Evolutionary conservation across 2,888 invertebrate species (phyloP).

Genomic region (Trissolcus brochymenae): DNA sequence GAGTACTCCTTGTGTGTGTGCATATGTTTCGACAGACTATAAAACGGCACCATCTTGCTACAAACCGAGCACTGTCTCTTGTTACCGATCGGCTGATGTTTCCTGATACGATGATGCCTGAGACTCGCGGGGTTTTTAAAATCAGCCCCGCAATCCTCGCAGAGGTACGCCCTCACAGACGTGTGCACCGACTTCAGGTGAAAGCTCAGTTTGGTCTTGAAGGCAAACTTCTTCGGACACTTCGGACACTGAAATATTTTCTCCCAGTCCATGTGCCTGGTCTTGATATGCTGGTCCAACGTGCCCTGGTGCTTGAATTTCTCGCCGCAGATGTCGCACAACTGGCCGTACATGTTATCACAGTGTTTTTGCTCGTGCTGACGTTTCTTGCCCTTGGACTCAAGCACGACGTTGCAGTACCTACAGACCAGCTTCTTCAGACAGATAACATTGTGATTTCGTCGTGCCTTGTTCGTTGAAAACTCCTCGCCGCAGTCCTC

Average conservation of each 20-base stretch:
- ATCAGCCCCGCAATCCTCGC: conserved; percentile 74
- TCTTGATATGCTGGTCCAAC: conserved; percentile 73
- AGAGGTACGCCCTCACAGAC: conserved; percentile 70
- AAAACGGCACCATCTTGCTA: conserved; percentile 72
- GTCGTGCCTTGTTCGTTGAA: conserved; percentile 69
- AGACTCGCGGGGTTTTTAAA: conserved; percentile 75
- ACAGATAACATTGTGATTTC: conserved; percentile 69
- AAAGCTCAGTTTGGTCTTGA: conserved; percentile 73
- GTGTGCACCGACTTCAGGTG: conserved; percentile 74
- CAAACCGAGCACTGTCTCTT: conserved; percentile 73
- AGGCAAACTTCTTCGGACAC: conserved; percentile 74
- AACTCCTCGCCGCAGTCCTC: conserved; percentile 73
- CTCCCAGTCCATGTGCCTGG: conserved; percentile 73
- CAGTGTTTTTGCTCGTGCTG: conserved; percentile 75
- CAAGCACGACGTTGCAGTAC: conserved; percentile 69
- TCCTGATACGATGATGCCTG: conserved; percentile 73
- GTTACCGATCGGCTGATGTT: conserved; percentile 72
- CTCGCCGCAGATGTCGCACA: conserved; percentile 73
- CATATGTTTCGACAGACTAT: conserved; percentile 75
- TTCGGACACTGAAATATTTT: conserved; percentile 73
- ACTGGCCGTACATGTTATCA: conserved; percentile 70
- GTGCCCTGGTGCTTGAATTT: conserved; percentile 75
- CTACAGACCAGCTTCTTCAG: conserved; percentile 70
- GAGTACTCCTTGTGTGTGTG: conserved; percentile 74
- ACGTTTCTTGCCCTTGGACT: conserved; percentile 73